phyloP scores from a whole-genome alignment of 1,140 invertebrate species.

The Drosophila quadrilineata region DNA sequence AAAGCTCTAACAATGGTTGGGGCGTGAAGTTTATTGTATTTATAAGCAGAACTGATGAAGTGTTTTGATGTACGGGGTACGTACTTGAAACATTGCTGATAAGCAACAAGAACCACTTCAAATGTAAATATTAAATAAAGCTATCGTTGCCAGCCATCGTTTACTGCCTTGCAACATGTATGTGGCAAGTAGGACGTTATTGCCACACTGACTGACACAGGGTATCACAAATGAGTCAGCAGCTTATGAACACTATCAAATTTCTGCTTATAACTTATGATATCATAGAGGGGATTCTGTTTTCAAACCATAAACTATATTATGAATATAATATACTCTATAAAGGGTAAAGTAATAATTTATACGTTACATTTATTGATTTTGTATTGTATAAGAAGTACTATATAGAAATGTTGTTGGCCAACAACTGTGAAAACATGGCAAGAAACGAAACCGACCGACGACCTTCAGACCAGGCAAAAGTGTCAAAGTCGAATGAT shows the following conservation, averaged over 20 bases:
- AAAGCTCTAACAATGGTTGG: conserved; percentile 26
- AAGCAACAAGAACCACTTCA: conserved; percentile 2
- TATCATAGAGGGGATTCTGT: too few relatives aligned
- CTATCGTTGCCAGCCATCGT: not conserved
- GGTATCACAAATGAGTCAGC: conserved; percentile 13
- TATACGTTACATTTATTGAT: conserved; percentile 22
- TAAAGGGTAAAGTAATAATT: too few relatives aligned
- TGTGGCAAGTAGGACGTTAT: too few relatives aligned
- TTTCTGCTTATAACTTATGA: conserved; percentile 13
- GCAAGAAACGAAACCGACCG: too few relatives aligned
- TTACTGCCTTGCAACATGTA: conserved; percentile 64
- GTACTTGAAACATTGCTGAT: conserved; percentile 6
- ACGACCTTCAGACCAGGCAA: conserved; percentile 52
- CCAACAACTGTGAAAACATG: conserved; percentile 40
- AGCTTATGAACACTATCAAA: not conserved
- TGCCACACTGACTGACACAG: too few relatives aligned
- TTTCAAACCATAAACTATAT: too few relatives aligned
- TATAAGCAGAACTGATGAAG: conserved; percentile 5
- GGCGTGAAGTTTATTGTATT: conserved; percentile 14
- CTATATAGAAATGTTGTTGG: conserved; percentile 21
- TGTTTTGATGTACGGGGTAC: not conserved
- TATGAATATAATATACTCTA: too few relatives aligned
- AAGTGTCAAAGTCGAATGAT: conserved; percentile 49
- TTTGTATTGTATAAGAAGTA: conserved; percentile 6
- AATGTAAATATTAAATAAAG: not conserved